Conservation (phyloP, 2,113 vertebrate genomes). For the Campylomormyrus numenius region DNA sequence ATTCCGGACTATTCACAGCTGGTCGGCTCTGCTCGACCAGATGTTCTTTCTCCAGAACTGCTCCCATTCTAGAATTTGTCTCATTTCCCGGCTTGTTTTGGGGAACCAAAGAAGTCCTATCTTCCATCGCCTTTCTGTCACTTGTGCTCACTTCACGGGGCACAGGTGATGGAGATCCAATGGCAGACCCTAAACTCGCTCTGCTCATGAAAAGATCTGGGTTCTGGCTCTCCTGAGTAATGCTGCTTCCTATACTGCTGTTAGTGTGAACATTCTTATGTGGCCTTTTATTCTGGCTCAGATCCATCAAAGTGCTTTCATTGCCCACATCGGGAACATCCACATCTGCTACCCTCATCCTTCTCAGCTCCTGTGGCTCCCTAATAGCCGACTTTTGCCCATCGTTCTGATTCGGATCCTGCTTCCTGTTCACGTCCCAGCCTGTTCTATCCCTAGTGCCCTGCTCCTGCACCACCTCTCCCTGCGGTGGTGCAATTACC, state of each 20-base stretch:
- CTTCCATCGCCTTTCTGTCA: background rate
- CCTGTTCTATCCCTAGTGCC: slow-evolving; percentile 45
- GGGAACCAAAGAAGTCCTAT: background rate
- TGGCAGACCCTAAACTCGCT: background rate
- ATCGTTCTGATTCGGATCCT: slow-evolving; percentile 63
- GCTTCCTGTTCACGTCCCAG: slow-evolving; percentile 61
- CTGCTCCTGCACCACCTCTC: slow-evolving; percentile 31
- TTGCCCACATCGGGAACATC: slow-evolving; percentile 49
- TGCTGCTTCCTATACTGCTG: slow-evolving; percentile 26
- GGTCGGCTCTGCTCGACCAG: background rate
- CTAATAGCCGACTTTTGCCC: slow-evolving; percentile 43
- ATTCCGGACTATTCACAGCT: background rate
- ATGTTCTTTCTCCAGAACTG: background rate
- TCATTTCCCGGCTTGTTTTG: background rate
- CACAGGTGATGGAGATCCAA: background rate
- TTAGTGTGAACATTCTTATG: slow-evolving; percentile 34
- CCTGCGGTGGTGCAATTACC: slow-evolving; percentile 65
- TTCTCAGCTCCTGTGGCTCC: slow-evolving; percentile 46
- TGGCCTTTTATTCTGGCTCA: slow-evolving; percentile 42
- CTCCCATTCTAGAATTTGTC: background rate
- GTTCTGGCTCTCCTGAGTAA: background rate
- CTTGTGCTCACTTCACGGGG: background rate
- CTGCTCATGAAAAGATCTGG: background rate
- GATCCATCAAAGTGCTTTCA: slow-evolving; percentile 47
- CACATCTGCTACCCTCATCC: slow-evolving; percentile 49